These are phyloP conservation scores for Ryuthela nishihirai DNA, from an alignment of 2,888 invertebrate species.

Conservation along the genomic window DNA sequence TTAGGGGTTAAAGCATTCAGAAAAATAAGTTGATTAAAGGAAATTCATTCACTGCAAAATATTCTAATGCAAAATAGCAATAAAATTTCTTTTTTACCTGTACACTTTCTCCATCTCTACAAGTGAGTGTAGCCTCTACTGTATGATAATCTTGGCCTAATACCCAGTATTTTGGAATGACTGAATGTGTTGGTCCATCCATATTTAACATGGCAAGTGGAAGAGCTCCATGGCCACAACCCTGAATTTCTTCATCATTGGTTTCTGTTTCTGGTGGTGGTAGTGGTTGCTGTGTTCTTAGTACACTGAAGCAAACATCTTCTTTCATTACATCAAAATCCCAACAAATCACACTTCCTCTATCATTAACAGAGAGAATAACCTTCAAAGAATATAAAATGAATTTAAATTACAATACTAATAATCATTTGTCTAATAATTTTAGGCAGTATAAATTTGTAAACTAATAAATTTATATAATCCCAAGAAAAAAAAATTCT, in stretches of 20 bases:
- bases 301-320: slow-evolving; percentile 79
- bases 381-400: slow-evolving; percentile 46
- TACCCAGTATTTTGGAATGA: slow-evolving; percentile 64
- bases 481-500: no score
- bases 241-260: slow-evolving; percentile 33
- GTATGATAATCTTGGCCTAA: slow-evolving; percentile 73
- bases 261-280: slow-evolving; percentile 27
- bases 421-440: no score
- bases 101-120: slow-evolving; percentile 90
- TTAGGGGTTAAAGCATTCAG: no score
- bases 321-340: slow-evolving; percentile 92
- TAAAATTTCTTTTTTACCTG: no score
- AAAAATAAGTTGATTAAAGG: slow-evolving; percentile 8
- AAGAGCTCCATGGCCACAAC: slow-evolving; percentile 36
- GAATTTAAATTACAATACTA: no score
- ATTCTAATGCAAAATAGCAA: no score
- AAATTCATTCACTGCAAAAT: no score
- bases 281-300: slow-evolving; percentile 50
- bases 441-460: no score
- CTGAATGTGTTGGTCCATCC: slow-evolving; percentile 49
- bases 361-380: slow-evolving; percentile 71
- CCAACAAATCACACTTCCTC: slow-evolving; percentile 89
- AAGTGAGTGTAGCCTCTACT: slow-evolving; percentile 75
- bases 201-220: slow-evolving; percentile 39
- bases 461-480: no score